Base-by-base conservation (phyloP, 2,797 vertebrate genomes). In the Perodicticus potto region DNA sequence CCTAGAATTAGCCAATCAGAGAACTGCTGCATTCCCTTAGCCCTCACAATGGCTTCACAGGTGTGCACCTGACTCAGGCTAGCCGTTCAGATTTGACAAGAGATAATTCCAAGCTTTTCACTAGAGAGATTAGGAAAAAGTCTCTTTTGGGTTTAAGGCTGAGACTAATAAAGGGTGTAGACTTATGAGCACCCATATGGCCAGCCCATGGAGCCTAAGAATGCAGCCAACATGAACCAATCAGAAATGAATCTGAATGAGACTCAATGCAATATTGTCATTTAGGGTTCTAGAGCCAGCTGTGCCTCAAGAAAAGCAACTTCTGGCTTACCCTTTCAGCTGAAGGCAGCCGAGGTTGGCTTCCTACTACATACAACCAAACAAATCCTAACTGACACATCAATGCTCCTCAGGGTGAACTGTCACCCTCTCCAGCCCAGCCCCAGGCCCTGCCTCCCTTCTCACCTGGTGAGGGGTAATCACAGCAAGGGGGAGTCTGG, bases 41-140 rank as follows among this genome's bases (percentile, higher is more conserved):
- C 74, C 40, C 25, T 6, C 5, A 9, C 4, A n/a, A 89, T 69
- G 86, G 70, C 69, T 29, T 78, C 63, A 55, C 32, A 70, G 13
- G 14, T 29, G 14, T 67, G 32, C 34, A 32, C 12, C 7, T 40
- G 53, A 85, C 10, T 91, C 77, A 91, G 65, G 43, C 69, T 83
- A 49, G 16, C 76, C 92, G 94, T 61, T 93, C 86, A 93, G 29
- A 80, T 94, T 90, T 77, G 43, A 86, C 34, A 63, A 78, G 40
- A 76, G 45, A 34, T 22, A 32, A 73, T 86, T 53, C 55, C 49
- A 32, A 74, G 43, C 40, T 82, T 83, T 80, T 69, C 93, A 55
- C n/a, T 59, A 43, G 61, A 74, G 34, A 32, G 3, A 84, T 74
- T 81, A 2, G 7, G 53, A 20, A 20, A 27, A 87, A 40, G 2